phyloP scores from a whole-genome alignment of 1,140 invertebrate species.

The Chrysomallon squamiferum region DNA sequence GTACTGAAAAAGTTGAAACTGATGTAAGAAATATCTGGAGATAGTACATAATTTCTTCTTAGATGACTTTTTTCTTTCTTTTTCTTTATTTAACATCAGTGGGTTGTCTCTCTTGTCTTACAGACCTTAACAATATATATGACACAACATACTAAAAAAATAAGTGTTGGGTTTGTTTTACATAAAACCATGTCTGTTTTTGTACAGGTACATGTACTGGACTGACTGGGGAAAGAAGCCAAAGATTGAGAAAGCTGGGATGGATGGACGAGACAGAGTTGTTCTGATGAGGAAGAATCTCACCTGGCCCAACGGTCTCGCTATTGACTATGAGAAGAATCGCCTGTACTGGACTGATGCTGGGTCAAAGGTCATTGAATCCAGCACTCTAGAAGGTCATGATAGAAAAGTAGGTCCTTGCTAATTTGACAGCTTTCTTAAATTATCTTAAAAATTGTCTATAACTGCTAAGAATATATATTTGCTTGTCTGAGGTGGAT shows the following conservation, averaged over 20 bases:
- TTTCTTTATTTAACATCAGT: too few species aligned
- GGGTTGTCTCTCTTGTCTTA: too few species aligned
- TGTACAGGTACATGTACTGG: slow-evolving; percentile 81
- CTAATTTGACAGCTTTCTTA: background rate
- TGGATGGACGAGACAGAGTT: slow-evolving; percentile 84
- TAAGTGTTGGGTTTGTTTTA: too few species aligned
- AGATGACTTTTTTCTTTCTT: too few species aligned
- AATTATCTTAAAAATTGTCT: too few species aligned
- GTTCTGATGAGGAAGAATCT: slow-evolving; percentile 67
- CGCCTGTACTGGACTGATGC: slow-evolving; percentile 96
- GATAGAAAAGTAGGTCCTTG: slow-evolving; percentile 52
- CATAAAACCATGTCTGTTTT: too few species aligned
- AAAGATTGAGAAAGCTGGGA: slow-evolving; percentile 93
- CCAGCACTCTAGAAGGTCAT: slow-evolving; percentile 36
- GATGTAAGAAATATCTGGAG: too few species aligned
- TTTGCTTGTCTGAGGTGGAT: background rate
- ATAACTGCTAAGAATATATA: background rate
- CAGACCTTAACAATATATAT: too few species aligned
- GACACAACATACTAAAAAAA: too few species aligned
- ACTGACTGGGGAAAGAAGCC: slow-evolving; percentile 99
- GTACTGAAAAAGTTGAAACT: too few species aligned
- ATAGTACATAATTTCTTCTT: too few species aligned
- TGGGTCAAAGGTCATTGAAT: slow-evolving; percentile 50
- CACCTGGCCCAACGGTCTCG: slow-evolving; percentile 71
- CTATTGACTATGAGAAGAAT: slow-evolving; percentile 79